Conservation (phyloP, 2,888 invertebrate species). For the Euplexia lucipara region DNA sequence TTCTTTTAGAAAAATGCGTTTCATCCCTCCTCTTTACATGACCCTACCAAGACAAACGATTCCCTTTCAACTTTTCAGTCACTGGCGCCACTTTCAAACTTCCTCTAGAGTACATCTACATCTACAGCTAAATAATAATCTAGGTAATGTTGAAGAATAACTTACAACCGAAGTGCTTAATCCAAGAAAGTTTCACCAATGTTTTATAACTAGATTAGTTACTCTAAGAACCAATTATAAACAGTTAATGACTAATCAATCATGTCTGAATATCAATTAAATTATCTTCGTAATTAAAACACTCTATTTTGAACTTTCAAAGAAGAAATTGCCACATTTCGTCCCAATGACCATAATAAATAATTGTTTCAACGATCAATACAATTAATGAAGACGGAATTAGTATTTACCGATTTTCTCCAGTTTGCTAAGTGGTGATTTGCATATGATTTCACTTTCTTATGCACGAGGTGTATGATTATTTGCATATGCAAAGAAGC, state of each 20-base stretch:
- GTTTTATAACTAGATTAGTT: neutral
- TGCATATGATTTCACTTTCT: conserved; percentile 64
- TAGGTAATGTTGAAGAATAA: no score
- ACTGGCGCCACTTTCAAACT: no score
- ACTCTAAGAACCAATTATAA: neutral
- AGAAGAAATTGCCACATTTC: conserved; percentile 3
- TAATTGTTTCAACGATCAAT: conserved; percentile 19
- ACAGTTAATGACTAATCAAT: conserved; percentile 17
- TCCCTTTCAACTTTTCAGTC: no score
- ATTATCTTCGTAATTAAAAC: neutral
- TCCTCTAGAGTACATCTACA: no score
- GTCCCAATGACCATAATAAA: neutral
- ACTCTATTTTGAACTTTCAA: conserved; percentile 30
- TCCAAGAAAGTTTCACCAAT: neutral
- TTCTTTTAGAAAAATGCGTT: no score
- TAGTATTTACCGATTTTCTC: conserved; percentile 56
- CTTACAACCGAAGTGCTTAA: no score
- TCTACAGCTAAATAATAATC: no score
- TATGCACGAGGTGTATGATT: conserved; percentile 35
- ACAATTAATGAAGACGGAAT: conserved; percentile 23
- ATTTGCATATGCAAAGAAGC: conserved; percentile 53
- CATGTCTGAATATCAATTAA: neutral
- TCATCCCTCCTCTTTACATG: no score
- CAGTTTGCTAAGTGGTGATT: conserved; percentile 37
- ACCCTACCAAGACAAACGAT: no score